phyloP scores from a whole-genome alignment of 2,797 vertebrate species.

The Sebastes ruberrimus region DNA sequence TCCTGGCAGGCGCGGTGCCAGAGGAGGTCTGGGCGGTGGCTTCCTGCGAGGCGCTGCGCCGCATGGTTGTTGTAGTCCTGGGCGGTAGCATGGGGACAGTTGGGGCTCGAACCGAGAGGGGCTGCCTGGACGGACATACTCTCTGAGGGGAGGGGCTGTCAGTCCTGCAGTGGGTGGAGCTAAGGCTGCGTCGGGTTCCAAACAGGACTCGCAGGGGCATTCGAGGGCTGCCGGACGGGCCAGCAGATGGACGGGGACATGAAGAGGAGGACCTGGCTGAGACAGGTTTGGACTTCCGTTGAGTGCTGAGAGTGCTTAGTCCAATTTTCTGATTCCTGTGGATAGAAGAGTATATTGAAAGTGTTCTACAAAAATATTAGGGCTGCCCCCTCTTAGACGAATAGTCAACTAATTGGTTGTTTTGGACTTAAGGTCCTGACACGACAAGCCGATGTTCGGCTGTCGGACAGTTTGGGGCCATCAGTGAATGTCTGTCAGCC shows the following conservation, averaged over 20 bases:
- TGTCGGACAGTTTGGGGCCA: too few species aligned
- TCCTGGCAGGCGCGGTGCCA: slow-evolving; percentile 29
- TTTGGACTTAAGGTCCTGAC: not conserved
- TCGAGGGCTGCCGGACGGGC: slow-evolving; percentile 75
- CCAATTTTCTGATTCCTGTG: slow-evolving; percentile 82
- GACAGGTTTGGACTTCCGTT: slow-evolving; percentile 73
- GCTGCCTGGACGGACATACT: slow-evolving; percentile 76
- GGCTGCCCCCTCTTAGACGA: not conserved
- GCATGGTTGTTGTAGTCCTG: slow-evolving; percentile 68
- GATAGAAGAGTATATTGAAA: slow-evolving; percentile 5
- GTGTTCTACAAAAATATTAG: not conserved
- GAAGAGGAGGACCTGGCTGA: slow-evolving; percentile 68
- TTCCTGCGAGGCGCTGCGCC: slow-evolving; percentile 73
- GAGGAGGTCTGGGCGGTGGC: slow-evolving; percentile 47
- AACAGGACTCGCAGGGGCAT: slow-evolving; percentile 79
- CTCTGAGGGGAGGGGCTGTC: slow-evolving; percentile 93
- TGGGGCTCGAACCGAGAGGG: slow-evolving; percentile 75
- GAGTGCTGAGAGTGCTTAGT: slow-evolving; percentile 53
- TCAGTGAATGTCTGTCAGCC: too few species aligned
- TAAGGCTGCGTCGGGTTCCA: slow-evolving; percentile 85
- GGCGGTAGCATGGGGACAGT: slow-evolving; percentile 71
- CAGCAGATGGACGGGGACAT: slow-evolving; percentile 60
- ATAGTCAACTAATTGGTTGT: not conserved
- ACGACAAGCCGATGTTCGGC: too few species aligned
- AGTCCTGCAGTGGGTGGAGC: slow-evolving; percentile 86